Evolutionary conservation across 2,797 vertebrate genomes (phyloP), one percentile per base, ranked within the genome.

Genomic region (Macrochelys suwanniensis): DNA sequence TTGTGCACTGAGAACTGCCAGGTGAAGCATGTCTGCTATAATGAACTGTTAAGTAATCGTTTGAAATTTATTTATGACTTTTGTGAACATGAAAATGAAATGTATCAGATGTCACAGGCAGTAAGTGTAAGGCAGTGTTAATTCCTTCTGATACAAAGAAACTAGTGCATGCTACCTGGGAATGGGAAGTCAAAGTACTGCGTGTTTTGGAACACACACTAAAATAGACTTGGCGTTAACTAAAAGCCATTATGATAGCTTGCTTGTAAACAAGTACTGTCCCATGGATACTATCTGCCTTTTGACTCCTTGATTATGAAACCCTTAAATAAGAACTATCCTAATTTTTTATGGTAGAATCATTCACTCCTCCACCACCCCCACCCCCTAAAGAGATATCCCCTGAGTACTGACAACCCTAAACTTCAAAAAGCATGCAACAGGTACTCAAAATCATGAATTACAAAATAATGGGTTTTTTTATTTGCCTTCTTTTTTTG

Each of bases 231-330:
- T 80, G 26, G n/a, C 78, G 57, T 87, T 12, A 91, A 82, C 17
- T 10, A 54, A 85, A 28, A 74, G 9, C 2, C 13, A 77, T 17
- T 49, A 31, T 77, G 45, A 87, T 78, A 54, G 2, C 6, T 94
- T 81, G 4, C 74, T 87, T 92, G 82, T 50, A 85, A 89, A 79
- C 54, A 82, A 13, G 85, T n/a, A 90, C 85, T 28, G 88, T 89
- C 90, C 93, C 90, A 78, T 0, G 2, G 37, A 91, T 84, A 50
- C 78, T 82, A 77, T 88, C 94, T 92, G 57, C 51, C n/a, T 80
- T 93, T 89, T 79, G 86, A 83, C 19, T 94, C 7, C 84, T 71
- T 74, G 6, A 11, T 82, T 90, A 57, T 56, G 87, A 93, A 94
- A 57, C 11, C 50, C 11, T 77, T 10, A 37, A 50, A 84, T 12